These are phyloP conservation scores for Scaptodrosophila latifasciaeformis DNA, from an alignment of 2,888 invertebrate species.

Conservation along the genomic window DNA sequence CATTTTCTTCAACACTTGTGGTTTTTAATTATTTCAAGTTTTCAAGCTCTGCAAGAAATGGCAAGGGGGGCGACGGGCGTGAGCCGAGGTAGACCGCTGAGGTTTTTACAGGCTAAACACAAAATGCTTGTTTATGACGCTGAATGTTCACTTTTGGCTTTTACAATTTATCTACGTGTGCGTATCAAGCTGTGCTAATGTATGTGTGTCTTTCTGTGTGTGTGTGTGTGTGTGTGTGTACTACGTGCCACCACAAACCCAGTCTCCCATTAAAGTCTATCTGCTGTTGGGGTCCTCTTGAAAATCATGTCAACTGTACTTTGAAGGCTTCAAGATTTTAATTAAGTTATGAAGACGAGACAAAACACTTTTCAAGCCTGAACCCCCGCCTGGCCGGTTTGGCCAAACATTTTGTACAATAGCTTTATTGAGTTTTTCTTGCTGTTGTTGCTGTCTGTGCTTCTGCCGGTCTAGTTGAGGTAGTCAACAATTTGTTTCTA, in stretches of 20 bases:
- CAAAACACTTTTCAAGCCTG: too few relatives aligned
- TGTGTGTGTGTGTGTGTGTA: too few relatives aligned
- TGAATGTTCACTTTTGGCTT: conserved; percentile 15
- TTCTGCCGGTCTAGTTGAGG: too few relatives aligned
- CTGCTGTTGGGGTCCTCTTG: background rate
- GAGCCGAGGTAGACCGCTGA: too few relatives aligned
- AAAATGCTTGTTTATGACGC: conserved; percentile 20
- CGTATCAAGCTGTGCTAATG: background rate
- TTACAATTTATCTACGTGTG: background rate
- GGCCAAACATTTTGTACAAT: too few relatives aligned
- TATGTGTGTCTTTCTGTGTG: too few relatives aligned
- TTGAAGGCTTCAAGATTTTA: conserved; percentile 25
- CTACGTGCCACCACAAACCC: too few relatives aligned
- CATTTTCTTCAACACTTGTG: conserved; percentile 47
- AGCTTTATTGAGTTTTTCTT: too few relatives aligned
- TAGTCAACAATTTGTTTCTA: background rate
- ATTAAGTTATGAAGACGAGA: conserved; percentile 30
- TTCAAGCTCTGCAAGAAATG: background rate
- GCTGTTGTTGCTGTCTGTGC: too few relatives aligned
- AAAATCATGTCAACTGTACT: conserved; percentile 29
- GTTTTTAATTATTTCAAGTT: conserved; percentile 61
- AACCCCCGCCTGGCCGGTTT: too few relatives aligned
- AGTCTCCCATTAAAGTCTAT: background rate
- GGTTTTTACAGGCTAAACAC: too few relatives aligned
- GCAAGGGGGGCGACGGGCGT: background rate